Conservation (phyloP, 2,797 vertebrate genomes). For the Trachurus trachurus region DNA sequence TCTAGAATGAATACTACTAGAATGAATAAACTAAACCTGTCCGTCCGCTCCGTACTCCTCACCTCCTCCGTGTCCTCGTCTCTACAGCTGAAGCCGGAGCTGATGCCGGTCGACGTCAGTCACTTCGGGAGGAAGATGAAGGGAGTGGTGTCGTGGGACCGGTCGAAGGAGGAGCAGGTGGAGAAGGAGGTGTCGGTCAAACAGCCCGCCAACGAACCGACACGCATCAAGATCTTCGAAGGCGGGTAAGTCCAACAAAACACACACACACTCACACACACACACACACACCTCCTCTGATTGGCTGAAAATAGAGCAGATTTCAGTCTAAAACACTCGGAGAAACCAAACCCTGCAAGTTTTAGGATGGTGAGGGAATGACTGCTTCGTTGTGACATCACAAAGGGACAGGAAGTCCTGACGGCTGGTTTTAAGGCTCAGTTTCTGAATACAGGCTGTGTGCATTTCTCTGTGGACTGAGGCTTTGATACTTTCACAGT, state of each 20-base stretch:
- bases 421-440: too few relatives aligned
- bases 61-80: not conserved
- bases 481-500: too few relatives aligned
- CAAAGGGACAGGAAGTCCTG: too few relatives aligned
- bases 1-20: too few relatives aligned
- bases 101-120: conserved; percentile 91
- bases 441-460: too few relatives aligned
- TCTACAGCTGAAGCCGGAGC: conserved; percentile 93
- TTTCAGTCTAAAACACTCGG: too few relatives aligned
- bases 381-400: too few relatives aligned
- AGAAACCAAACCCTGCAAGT: too few relatives aligned
- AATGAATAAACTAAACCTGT: too few relatives aligned
- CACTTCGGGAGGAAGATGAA: conserved; percentile 95
- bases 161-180: conserved; percentile 93
- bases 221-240: conserved; percentile 99
- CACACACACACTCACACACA: conserved; percentile 15
- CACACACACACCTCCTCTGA: conserved; percentile 1
- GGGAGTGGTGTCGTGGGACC: conserved; percentile 92
- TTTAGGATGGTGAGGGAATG: too few relatives aligned
- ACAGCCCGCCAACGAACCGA: conserved; percentile 88
- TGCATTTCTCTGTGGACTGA: too few relatives aligned
- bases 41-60: not conserved
- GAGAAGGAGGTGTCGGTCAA: conserved; percentile 94
- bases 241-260: conserved; percentile 90
- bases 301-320: too few relatives aligned